Evolutionary conservation across 2,797 vertebrate species (phyloP).

Genomic region (Ammospiza maritima): DNA sequence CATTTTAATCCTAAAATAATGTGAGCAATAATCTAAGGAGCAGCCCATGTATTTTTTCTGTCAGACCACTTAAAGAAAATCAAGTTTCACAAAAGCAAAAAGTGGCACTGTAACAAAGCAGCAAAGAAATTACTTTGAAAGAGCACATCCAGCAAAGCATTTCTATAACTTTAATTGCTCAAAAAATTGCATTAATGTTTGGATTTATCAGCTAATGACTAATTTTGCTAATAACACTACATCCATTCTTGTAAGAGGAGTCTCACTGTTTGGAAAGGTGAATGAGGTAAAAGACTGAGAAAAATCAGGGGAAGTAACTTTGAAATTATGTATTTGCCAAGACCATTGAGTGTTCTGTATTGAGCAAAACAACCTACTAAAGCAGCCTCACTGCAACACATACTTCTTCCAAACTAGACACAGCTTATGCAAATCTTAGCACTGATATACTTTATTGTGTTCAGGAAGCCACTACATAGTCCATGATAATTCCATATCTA

Average conservation of each 20-base stretch:
- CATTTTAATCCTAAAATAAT: slow-evolving; percentile 16
- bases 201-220: not conserved
- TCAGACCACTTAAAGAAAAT: not conserved
- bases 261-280: not conserved
- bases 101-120: not conserved
- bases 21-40: not conserved
- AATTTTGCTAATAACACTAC: not conserved
- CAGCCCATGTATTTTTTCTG: not conserved
- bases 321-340: not conserved
- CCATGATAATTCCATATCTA: not conserved
- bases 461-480: not conserved
- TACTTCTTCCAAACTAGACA: not conserved
- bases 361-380: not conserved
- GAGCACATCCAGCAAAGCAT: not conserved
- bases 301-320: not conserved
- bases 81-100: not conserved
- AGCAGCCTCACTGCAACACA: not conserved
- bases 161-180: not conserved
- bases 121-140: not conserved
- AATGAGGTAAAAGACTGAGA: not conserved
- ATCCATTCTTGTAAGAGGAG: not conserved
- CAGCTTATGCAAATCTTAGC: not conserved
- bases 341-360: not conserved
- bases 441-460: not conserved
- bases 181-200: not conserved